phyloP scores from a whole-genome alignment of 2,113 vertebrate species.

The Cottus gobio region DNA sequence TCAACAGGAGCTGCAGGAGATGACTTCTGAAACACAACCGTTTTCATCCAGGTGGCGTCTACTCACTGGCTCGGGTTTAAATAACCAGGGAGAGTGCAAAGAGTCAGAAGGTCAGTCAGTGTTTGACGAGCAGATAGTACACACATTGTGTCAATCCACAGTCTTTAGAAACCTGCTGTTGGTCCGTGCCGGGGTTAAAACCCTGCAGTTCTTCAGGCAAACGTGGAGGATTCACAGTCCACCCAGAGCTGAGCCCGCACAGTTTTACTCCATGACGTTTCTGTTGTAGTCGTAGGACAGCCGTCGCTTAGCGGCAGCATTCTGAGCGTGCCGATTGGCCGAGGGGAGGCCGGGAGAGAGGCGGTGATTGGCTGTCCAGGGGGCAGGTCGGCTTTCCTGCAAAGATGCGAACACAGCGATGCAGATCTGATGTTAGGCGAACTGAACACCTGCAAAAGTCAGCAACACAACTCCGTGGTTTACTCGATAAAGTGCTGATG shows the following conservation, averaged over 20 bases:
- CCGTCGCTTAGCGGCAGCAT: slow-evolving; percentile 72
- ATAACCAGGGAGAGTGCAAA: slow-evolving; percentile 45
- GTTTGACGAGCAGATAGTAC: neutral
- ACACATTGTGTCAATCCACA: neutral
- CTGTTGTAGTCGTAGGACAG: slow-evolving; percentile 82
- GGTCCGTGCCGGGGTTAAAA: neutral
- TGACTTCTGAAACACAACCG: neutral
- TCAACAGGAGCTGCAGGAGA: slow-evolving; percentile 27
- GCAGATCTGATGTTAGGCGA: neutral
- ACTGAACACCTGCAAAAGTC: neutral
- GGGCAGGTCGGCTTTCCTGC: slow-evolving; percentile 63
- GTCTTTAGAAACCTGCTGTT: neutral
- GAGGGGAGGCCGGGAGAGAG: slow-evolving; percentile 75
- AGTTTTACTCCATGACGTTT: slow-evolving; percentile 63
- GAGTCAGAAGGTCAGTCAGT: slow-evolving; percentile 21
- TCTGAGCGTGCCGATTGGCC: slow-evolving; percentile 70
- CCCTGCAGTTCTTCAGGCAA: slow-evolving; percentile 17
- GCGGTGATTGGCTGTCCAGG: slow-evolving; percentile 55
- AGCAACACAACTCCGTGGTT: neutral
- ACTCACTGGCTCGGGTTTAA: slow-evolving; percentile 5
- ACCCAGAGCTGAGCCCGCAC: neutral
- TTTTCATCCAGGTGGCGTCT: neutral
- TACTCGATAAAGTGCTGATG: neutral
- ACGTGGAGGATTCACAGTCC: neutral
- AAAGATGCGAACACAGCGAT: neutral